Conservation (phyloP, 2,888 invertebrate genomes). For the Gymnoscelis rufifasciata region DNA sequence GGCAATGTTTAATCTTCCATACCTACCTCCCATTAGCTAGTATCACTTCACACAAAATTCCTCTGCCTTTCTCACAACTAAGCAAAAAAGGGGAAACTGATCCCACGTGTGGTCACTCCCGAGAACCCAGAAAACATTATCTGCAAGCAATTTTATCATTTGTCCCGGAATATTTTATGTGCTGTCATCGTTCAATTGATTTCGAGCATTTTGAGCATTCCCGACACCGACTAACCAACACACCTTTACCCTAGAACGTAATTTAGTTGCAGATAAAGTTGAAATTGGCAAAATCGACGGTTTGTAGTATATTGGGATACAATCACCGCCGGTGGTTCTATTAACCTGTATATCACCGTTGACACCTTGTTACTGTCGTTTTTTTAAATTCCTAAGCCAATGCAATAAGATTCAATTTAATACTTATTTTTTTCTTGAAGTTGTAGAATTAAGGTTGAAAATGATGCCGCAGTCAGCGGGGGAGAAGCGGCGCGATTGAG, state of each 20-base stretch:
- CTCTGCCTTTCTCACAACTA: neutral
- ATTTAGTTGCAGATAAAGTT: conserved; percentile 26
- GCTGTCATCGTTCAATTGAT: conserved; percentile 53
- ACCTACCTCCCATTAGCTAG: no score
- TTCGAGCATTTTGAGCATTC: conserved; percentile 37
- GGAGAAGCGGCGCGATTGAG: conserved; percentile 58
- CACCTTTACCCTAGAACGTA: conserved; percentile 19
- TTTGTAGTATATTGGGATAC: conserved; percentile 25
- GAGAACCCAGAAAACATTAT: conserved; percentile 34
- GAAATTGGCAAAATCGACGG: conserved; percentile 23
- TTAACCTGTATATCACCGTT: conserved; percentile 61
- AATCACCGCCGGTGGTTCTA: conserved; percentile 54
- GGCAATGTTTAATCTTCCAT: no score
- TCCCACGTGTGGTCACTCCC: conserved; percentile 36
- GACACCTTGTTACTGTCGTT: conserved; percentile 50
- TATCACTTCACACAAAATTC: no score
- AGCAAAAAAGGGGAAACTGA: conserved; percentile 17
- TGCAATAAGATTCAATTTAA: neutral
- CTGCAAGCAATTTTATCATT: conserved; percentile 32
- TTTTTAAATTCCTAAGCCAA: conserved; percentile 6
- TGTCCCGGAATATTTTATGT: conserved; percentile 39
- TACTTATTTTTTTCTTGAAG: conserved; percentile 12
- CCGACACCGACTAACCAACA: conserved; percentile 31
- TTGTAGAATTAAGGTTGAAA: neutral
- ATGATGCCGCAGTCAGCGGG: conserved; percentile 49